These are phyloP conservation scores for Sinosuthora webbiana DNA, from an alignment of 2,113 vertebrate species.

Conservation along the genomic window DNA sequence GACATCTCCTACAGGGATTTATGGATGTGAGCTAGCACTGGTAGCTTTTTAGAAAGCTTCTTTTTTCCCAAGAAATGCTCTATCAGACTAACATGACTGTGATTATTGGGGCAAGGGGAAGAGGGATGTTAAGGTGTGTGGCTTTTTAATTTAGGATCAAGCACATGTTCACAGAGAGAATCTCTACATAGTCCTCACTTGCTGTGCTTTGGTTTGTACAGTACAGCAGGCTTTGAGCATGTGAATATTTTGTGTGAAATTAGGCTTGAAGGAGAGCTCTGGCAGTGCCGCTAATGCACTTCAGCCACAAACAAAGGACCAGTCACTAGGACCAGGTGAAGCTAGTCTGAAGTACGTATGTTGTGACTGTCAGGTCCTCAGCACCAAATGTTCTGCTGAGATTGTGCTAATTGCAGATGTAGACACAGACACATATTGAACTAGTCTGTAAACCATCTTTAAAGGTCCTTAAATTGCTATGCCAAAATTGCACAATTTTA, in stretches of 20 bases:
- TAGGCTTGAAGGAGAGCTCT: background rate
- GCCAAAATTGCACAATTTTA: background rate
- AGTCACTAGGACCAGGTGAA: background rate
- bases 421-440: background rate
- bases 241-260: background rate
- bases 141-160: background rate
- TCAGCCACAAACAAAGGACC: background rate
- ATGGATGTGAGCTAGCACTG: background rate
- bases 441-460: background rate
- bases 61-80: background rate
- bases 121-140: background rate
- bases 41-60: background rate
- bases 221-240: background rate
- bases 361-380: background rate
- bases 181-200: background rate
- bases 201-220: background rate
- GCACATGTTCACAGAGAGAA: background rate
- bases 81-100: background rate
- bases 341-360: background rate
- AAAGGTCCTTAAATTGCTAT: background rate
- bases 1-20: background rate
- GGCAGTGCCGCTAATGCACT: background rate
- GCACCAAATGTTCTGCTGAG: background rate
- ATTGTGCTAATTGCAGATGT: background rate
- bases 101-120: background rate